Conservation (phyloP, 2,797 vertebrate species). For the Eutrigla gurnardus region DNA sequence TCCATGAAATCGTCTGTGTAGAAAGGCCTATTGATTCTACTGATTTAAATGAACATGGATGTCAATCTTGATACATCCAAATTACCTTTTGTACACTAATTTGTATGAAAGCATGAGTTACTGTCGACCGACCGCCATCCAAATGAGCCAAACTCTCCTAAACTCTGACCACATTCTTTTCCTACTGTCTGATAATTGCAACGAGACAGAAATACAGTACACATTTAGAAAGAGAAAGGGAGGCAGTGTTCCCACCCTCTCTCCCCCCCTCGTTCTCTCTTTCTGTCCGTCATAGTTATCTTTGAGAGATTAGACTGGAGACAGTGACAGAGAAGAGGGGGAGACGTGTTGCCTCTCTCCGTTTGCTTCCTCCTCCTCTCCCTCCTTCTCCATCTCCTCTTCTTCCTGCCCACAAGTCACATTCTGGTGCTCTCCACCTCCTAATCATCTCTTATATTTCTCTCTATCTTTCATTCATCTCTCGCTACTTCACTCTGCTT, state of each 20-base stretch:
- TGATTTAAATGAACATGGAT: not conserved
- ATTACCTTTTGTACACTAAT: not conserved
- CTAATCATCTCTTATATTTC: constrained; percentile 15
- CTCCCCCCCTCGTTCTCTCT: constrained; percentile 42
- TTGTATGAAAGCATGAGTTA: not conserved
- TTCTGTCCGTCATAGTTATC: constrained; percentile 71
- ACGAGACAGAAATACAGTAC: constrained; percentile 17
- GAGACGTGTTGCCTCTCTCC: constrained; percentile 31
- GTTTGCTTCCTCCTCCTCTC: constrained; percentile 17
- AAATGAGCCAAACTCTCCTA: constrained; percentile 1
- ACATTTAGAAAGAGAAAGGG: constrained; percentile 30
- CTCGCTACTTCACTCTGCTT: not conserved
- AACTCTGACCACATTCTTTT: not conserved
- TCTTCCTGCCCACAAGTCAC: constrained; percentile 22
- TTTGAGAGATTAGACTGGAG: constrained; percentile 76
- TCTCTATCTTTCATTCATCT: constrained; percentile 19
- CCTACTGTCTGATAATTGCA: constrained; percentile 17
- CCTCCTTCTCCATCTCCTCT: constrained; percentile 20
- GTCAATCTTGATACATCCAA: not conserved
- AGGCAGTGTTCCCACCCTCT: constrained; percentile 46
- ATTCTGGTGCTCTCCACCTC: not conserved
- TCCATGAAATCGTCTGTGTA: too few relatives aligned
- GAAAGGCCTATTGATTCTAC: not conserved
- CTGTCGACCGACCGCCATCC: not conserved
- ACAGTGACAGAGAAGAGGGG: constrained; percentile 59